These are phyloP conservation scores for Hirtodrosophila duncani DNA, from an alignment of 2,888 invertebrate genomes.

Conservation along the genomic window DNA sequence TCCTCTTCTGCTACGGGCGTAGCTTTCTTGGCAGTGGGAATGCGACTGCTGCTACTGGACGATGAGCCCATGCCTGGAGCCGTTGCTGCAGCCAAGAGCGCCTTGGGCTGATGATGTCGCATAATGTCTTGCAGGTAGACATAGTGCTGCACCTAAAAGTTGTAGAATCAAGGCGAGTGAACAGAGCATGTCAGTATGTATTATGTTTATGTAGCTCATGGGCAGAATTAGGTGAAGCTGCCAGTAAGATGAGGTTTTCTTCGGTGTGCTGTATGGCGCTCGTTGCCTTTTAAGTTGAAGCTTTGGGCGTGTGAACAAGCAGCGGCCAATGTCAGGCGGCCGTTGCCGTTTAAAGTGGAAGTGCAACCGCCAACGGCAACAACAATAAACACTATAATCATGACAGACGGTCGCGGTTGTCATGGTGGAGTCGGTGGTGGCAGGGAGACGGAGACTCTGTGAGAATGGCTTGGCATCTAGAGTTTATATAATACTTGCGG, in stretches of 20 bases:
- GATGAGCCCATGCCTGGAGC: slow-evolving; percentile 56
- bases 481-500: slow-evolving; percentile 62
- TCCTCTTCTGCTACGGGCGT: slow-evolving; percentile 60
- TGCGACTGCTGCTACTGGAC: slow-evolving; percentile 10
- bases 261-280: too few relatives aligned
- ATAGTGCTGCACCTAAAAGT: slow-evolving; percentile 73
- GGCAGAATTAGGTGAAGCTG: too few relatives aligned
- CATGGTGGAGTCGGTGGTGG: slow-evolving; percentile 7
- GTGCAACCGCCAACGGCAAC: slow-evolving; percentile 13
- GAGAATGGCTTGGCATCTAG: slow-evolving; percentile 66
- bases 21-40: slow-evolving; percentile 31
- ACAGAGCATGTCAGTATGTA: slow-evolving; percentile 28
- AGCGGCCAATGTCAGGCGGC: slow-evolving; percentile 53
- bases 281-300: slow-evolving; percentile 3
- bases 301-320: slow-evolving; percentile 45
- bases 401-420: slow-evolving; percentile 20
- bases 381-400: slow-evolving; percentile 7
- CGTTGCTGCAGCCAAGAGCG: slow-evolving; percentile 41
- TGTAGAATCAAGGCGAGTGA: slow-evolving; percentile 14
- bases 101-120: slow-evolving; percentile 71
- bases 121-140: slow-evolving; percentile 76
- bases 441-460: slow-evolving; percentile 33
- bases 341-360: slow-evolving; percentile 50
- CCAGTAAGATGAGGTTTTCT: too few relatives aligned
- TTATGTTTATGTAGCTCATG: slow-evolving; percentile 6